Base-by-base conservation (phyloP, 2,888 invertebrate genomes). In the Nipponacmea schrenckii region DNA sequence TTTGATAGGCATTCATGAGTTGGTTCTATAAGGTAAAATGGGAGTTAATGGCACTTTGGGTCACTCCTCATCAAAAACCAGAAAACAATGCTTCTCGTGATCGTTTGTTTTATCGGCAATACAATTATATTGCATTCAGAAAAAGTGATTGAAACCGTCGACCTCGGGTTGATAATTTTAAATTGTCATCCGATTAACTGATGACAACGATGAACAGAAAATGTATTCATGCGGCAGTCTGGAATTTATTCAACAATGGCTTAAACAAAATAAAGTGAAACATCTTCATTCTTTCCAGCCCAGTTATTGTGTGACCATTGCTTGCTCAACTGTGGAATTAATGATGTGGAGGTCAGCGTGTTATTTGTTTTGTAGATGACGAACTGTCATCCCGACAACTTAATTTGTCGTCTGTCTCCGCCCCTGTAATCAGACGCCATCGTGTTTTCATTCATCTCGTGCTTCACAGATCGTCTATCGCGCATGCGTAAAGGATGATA, bases 351-450 rank as follows among this genome's bases (percentile, higher is more conserved):
- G 70, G 70, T 70, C 70, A 70, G 44, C 24, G 39, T 66, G 48
- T 65, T 69, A 70, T 65, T 70, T 70, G 65, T 70, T 70, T 62
- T 70, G 66, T 63, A 69, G 48, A 70, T 39, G 64, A 65, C 65
- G 46, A 39, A 31, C 62, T 70, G 70, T 70, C 70, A 70, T 56
- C 46, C 44, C 44, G n/a, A 66, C 65, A 62, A 56, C 66, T 70
- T 66, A 70, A 66, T 70, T 56, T 48, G 39, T 48, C 45, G n/a
- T 62, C 39, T 27, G 44, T 56, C 65, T 56, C 70, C 70, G 70
- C 70, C 70, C 63, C 48, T 62, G n/a, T 70, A 70, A 70, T 70
- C 70, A 70, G 56, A 31, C 46, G 65, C 65, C 56, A 44, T 62
- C 44, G 17, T 62, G 27, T 48, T 64, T 66, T 24, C 24, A 62